phyloP scores from a whole-genome alignment of 2,113 vertebrate species.

The Oxyura jamaicensis region DNA sequence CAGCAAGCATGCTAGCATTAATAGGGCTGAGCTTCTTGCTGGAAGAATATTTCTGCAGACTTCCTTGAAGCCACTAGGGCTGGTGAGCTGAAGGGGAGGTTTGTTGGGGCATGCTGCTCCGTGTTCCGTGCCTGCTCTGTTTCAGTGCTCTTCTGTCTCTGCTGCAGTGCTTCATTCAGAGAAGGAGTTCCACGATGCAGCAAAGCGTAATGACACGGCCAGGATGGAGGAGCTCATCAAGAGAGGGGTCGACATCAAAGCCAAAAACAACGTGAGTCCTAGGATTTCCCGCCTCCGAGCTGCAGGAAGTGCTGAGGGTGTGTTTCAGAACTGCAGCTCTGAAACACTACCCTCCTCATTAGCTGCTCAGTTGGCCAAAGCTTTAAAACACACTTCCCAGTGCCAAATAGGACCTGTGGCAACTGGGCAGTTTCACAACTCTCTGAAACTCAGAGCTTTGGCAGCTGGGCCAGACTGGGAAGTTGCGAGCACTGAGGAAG shows the following conservation, averaged over 20 bases:
- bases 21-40: not conserved
- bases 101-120: not conserved
- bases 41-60: not conserved
- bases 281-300: not conserved
- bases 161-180: conserved; percentile 86
- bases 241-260: conserved; percentile 83
- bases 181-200: conserved; percentile 86
- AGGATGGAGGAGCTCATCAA: conserved; percentile 84
- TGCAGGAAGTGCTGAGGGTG: not conserved
- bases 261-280: conserved; percentile 84
- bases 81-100: not conserved
- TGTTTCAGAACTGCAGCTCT: not conserved
- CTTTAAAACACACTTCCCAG: not conserved
- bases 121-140: not conserved
- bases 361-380: not conserved
- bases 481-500: not conserved
- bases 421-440: not conserved
- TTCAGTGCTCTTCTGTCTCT: not conserved
- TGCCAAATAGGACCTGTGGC: not conserved
- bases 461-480: not conserved
- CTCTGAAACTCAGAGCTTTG: not conserved
- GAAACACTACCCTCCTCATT: rapidly evolving
- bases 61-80: rapidly evolving
- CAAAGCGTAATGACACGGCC: conserved; percentile 76
- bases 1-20: not conserved